phyloP scores from a whole-genome alignment of 2,113 vertebrate genomes.

The Salvator merianae region DNA sequence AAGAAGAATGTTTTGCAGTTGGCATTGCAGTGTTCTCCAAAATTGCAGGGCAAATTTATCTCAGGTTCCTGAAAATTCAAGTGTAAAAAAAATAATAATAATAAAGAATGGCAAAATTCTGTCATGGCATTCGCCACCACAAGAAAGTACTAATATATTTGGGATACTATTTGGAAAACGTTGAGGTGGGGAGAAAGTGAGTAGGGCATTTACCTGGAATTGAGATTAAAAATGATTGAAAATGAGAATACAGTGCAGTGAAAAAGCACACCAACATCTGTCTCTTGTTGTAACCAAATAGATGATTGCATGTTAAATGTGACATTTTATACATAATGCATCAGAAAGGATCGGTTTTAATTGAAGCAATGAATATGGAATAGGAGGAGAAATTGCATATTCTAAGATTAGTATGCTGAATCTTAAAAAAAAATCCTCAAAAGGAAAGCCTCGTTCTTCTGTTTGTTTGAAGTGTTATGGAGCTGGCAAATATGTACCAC shows the following conservation, averaged over 20 bases:
- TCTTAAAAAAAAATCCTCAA: conserved; percentile 9
- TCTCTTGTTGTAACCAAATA: conserved; percentile 52
- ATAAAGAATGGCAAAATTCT: conserved; percentile 4
- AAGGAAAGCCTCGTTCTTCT: conserved; percentile 26
- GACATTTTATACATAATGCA: conserved; percentile 54
- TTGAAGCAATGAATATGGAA: conserved; percentile 37
- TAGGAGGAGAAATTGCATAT: conserved; percentile 18
- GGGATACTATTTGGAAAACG: neutral
- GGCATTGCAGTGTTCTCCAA: conserved; percentile 22
- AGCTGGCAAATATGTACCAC: conserved; percentile 52
- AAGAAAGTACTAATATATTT: neutral
- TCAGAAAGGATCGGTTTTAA: conserved; percentile 47
- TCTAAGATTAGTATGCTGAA: conserved; percentile 43
- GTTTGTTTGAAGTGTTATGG: conserved; percentile 36
- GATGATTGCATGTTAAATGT: conserved; percentile 63
- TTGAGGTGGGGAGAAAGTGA: neutral
- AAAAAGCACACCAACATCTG: conserved; percentile 70
- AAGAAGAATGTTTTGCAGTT: conserved; percentile 22
- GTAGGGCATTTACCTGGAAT: conserved; percentile 15
- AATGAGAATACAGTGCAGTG: conserved; percentile 45
- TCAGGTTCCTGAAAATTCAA: conserved; percentile 66
- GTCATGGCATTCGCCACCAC: conserved; percentile 11
- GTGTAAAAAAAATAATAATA: neutral
- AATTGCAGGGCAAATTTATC: conserved; percentile 57
- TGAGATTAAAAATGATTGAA: conserved; percentile 30